Conservation (phyloP, 2,797 vertebrate species). For the Knipowitschia caucasica region DNA sequence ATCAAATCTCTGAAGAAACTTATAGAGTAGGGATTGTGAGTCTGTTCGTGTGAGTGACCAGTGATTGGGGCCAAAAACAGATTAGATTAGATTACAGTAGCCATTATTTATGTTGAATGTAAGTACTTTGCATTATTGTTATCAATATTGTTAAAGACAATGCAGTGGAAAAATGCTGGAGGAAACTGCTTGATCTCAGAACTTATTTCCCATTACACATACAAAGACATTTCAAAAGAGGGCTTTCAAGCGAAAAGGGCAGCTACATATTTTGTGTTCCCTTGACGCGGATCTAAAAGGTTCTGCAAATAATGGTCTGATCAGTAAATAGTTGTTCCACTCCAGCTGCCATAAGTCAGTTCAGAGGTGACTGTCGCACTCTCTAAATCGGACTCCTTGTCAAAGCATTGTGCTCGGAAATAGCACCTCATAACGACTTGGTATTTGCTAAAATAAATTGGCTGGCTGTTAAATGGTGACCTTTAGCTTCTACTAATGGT, state of each 20-base stretch:
- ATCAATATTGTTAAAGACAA: no score
- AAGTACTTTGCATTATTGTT: no score
- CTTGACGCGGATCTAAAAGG: neutral
- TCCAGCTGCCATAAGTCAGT: slow-evolving; percentile 14
- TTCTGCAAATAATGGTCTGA: neutral
- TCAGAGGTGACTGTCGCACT: slow-evolving; percentile 21
- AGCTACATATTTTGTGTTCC: neutral
- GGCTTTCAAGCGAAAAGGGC: neutral
- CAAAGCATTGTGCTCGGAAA: slow-evolving; percentile 20
- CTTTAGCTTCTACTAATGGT: slow-evolving; percentile 44
- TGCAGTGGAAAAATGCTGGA: no score
- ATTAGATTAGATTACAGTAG: no score
- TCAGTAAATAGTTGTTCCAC: slow-evolving; percentile 12
- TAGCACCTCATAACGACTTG: slow-evolving; percentile 35
- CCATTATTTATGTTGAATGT: no score
- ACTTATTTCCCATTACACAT: no score
- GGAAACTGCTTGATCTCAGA: no score
- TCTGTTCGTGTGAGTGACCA: no score
- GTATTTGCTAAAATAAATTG: slow-evolving; percentile 50
- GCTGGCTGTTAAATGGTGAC: slow-evolving; percentile 41
- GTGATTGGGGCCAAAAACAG: no score
- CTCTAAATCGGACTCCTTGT: slow-evolving; percentile 25
- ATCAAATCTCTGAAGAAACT: no score
- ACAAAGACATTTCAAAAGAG: neutral
- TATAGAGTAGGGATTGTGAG: no score